These are phyloP conservation scores for Pheosia gnoma DNA, from an alignment of 2,888 invertebrate genomes.

Conservation along the genomic window DNA sequence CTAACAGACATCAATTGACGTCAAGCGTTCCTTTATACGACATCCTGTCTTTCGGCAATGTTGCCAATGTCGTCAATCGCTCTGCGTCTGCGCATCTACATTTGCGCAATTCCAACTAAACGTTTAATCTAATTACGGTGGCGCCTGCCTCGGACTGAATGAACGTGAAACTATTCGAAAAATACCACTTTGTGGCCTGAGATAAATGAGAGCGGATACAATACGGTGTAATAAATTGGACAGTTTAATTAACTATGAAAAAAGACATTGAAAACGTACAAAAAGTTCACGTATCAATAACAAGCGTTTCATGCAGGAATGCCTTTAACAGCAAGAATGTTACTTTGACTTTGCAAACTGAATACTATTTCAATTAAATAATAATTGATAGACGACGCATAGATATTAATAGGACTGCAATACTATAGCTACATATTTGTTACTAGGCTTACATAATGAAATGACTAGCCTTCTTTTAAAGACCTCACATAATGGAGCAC, in stretches of 20 bases:
- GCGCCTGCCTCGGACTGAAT: constrained; percentile 41
- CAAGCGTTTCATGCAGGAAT: neutral
- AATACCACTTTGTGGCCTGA: constrained; percentile 24
- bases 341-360: too few relatives aligned
- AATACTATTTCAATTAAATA: too few relatives aligned
- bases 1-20: constrained; percentile 24
- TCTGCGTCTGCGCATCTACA: constrained; percentile 37
- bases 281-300: neutral
- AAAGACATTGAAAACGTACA: constrained; percentile 11
- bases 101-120: constrained; percentile 40
- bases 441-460: too few relatives aligned
- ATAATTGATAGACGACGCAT: too few relatives aligned
- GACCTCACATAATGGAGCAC: too few relatives aligned
- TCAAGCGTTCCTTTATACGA: constrained; percentile 20
- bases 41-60: constrained; percentile 31
- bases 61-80: constrained; percentile 23
- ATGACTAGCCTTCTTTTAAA: too few relatives aligned
- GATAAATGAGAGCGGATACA: constrained; percentile 35
- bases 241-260: constrained; percentile 16
- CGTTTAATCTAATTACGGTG: constrained; percentile 54
- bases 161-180: constrained; percentile 47
- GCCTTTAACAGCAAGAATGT: neutral
- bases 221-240: constrained; percentile 27
- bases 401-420: too few relatives aligned
- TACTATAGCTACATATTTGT: too few relatives aligned